Conservation (phyloP, 2,888 invertebrate species). For the Cephonodes hylas region DNA sequence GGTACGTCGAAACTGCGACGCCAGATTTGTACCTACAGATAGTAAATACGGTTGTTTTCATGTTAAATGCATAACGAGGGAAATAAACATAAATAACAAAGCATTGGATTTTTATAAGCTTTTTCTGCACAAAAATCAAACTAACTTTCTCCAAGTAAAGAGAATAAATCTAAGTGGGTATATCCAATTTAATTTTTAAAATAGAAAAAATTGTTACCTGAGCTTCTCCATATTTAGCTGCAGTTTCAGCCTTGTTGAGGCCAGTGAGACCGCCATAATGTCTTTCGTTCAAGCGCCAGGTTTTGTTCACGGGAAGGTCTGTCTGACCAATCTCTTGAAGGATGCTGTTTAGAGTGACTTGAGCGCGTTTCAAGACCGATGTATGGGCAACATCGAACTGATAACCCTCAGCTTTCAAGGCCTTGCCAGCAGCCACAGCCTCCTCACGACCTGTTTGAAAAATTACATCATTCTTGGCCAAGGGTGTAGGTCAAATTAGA, state of each 20-base stretch:
- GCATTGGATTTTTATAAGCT: too few relatives aligned
- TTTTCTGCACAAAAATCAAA: too few relatives aligned
- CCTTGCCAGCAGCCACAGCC: conserved; percentile 86
- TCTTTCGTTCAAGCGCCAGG: conserved; percentile 93
- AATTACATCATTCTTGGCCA: not conserved
- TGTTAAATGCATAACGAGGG: not conserved
- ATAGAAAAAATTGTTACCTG: too few relatives aligned
- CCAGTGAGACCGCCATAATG: conserved; percentile 94
- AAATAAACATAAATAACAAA: too few relatives aligned
- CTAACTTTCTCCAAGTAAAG: too few relatives aligned
- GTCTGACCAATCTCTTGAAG: conserved; percentile 84
- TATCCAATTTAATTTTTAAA: too few relatives aligned
- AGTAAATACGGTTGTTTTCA: not conserved
- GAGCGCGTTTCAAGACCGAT: conserved; percentile 89
- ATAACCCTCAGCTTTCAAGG: conserved; percentile 85
- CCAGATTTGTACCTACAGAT: conserved; percentile 88
- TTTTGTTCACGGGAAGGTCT: conserved; percentile 84
- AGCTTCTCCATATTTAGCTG: conserved; percentile 91
- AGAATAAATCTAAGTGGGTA: too few relatives aligned
- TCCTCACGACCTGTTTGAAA: conserved; percentile 81
- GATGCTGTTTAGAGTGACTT: conserved; percentile 86
- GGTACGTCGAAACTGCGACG: conserved; percentile 90
- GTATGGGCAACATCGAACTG: conserved; percentile 91
- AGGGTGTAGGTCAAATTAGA: not conserved
- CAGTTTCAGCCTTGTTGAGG: conserved; percentile 91